phyloP scores from a whole-genome alignment of 2,797 vertebrate genomes.

The Mus minutoides region DNA sequence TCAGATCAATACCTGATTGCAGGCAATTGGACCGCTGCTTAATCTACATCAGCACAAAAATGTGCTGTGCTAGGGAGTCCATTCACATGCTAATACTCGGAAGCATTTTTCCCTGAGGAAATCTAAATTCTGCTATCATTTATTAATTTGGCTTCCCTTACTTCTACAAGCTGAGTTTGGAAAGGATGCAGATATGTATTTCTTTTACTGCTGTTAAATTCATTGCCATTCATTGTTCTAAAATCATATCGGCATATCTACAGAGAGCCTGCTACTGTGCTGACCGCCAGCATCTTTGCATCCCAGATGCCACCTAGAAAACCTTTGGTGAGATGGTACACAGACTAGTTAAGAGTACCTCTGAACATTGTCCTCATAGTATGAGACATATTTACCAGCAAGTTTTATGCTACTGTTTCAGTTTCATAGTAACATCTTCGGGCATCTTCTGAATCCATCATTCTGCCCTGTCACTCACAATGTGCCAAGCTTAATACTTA shows the following conservation, averaged over 20 bases:
- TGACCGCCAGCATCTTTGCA: background rate
- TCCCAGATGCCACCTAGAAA: background rate
- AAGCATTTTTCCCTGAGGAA: conserved; percentile 58
- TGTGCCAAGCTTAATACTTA: background rate
- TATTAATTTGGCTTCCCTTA: conserved; percentile 69
- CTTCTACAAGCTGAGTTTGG: conserved; percentile 61
- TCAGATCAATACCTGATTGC: conserved; percentile 67
- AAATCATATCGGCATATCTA: conserved; percentile 7
- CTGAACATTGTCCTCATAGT: background rate
- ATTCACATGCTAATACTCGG: conserved; percentile 55
- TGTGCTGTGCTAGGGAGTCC: conserved; percentile 39
- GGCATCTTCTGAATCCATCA: background rate
- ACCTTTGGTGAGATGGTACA: background rate
- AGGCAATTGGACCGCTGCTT: conserved; percentile 64
- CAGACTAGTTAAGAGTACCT: background rate
- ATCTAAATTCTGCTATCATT: conserved; percentile 66
- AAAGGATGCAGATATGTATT: background rate
- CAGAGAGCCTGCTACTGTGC: background rate
- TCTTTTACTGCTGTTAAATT: conserved; percentile 23
- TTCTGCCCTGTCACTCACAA: background rate
- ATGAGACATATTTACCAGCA: background rate
- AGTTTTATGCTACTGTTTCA: background rate
- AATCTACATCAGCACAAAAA: conserved; percentile 69
- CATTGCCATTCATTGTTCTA: background rate
- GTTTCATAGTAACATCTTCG: background rate